Conservation (phyloP, 2,113 vertebrate species). For the Bos javanicus region DNA sequence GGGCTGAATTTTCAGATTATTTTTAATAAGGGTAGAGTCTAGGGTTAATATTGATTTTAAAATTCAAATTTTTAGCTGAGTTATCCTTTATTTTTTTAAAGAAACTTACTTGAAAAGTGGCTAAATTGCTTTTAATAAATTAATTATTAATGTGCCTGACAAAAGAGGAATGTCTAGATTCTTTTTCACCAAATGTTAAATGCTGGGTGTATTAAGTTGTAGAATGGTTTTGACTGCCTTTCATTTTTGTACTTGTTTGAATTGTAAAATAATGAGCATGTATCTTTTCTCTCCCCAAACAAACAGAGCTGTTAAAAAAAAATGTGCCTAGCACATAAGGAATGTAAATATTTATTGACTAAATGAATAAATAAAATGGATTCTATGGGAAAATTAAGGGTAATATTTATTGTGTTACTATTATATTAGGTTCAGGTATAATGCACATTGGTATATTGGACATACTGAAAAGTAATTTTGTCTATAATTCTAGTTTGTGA, state of each 20-base stretch:
- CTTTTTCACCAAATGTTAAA: background rate
- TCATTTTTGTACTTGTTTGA: background rate
- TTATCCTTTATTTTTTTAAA: background rate
- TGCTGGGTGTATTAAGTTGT: background rate
- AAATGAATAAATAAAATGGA: background rate
- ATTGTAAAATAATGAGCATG: constrained; percentile 21
- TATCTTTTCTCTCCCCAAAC: background rate
- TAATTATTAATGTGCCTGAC: background rate
- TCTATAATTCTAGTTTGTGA: background rate
- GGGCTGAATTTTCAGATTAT: constrained; percentile 12
- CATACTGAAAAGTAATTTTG: background rate
- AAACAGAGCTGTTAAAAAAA: background rate
- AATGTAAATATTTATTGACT: background rate
- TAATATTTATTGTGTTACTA: background rate
- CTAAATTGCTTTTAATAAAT: background rate
- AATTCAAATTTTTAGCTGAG: background rate
- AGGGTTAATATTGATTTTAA: background rate
- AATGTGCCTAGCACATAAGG: background rate
- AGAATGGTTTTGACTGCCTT: background rate
- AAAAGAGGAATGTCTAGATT: constrained; percentile 8
- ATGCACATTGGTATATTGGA: background rate
- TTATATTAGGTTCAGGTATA: constrained; percentile 1
- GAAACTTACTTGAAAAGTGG: constrained; percentile 4
- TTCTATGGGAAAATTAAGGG: background rate
- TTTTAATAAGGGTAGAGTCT: constrained; percentile 24